Percentiles rank a stretch among this genome's conserved stretches.
Conservation (phyloP, 2,797 vertebrate species). For the Novumbra hubbsi region DNA sequence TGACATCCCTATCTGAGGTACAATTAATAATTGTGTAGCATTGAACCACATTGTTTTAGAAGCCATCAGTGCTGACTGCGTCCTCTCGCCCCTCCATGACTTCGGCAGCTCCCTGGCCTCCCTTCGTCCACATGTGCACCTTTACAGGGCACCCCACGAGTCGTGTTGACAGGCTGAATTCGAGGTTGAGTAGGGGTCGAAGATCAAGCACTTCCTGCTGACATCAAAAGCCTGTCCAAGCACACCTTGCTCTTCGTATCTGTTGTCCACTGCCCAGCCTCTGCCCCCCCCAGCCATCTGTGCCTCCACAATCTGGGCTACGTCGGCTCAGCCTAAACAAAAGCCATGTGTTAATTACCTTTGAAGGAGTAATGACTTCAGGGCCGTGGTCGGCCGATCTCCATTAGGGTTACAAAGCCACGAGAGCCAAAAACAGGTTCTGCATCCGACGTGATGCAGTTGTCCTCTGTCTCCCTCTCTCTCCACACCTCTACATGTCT, state of each 20-base stretch:
- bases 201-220: conserved; percentile 76
- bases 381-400: conserved; percentile 64
- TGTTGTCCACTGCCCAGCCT: conserved; percentile 48
- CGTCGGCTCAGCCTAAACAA: conserved; percentile 69
- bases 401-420: conserved; percentile 74
- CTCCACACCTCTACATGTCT: background rate
- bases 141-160: conserved; percentile 70
- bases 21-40: conserved; percentile 40
- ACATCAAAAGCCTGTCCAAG: conserved; percentile 76
- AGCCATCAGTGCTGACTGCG: conserved; percentile 55
- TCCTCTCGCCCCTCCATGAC: conserved; percentile 47
- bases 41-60: conserved; percentile 36
- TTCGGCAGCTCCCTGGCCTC: conserved; percentile 50
- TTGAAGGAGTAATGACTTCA: conserved; percentile 79
- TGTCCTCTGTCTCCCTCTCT: conserved; percentile 40
- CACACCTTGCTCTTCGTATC: conserved; percentile 77
- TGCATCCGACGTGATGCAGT: conserved; percentile 68
- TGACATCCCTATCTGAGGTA: conserved; percentile 20
- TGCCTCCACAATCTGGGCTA: conserved; percentile 75
- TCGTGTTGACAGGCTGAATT: conserved; percentile 75
- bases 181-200: conserved; percentile 65
- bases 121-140: conserved; percentile 73
- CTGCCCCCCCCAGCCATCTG: conserved; percentile 63
- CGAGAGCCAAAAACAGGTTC: conserved; percentile 65
- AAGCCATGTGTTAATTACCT: conserved; percentile 82